These are phyloP conservation scores for Steromphala cineraria DNA, from an alignment of 2,888 invertebrate genomes.

Conservation along the genomic window DNA sequence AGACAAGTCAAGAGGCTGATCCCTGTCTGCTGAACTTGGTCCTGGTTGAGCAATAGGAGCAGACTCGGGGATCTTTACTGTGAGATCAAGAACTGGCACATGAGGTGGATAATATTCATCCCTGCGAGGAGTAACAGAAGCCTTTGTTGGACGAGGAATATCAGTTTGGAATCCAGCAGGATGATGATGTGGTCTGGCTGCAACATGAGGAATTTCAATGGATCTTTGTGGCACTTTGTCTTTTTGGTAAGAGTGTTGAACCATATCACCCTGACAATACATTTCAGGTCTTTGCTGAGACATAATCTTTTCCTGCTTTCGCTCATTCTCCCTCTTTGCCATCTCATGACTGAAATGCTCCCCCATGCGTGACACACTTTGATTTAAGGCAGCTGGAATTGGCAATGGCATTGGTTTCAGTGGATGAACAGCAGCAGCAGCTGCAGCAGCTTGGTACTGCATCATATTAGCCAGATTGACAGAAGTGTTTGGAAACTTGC, in stretches of 20 bases:
- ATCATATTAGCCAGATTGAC: constrained; percentile 10
- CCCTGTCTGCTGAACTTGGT: not conserved
- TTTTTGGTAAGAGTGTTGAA: not conserved
- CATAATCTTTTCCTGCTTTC: not conserved
- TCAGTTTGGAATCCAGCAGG: not conserved
- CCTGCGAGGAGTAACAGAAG: not conserved
- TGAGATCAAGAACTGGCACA: constrained; percentile 18
- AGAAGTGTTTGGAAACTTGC: not conserved
- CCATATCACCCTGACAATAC: not conserved
- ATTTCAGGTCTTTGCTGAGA: not conserved
- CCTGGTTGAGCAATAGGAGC: not conserved
- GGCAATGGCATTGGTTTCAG: not conserved
- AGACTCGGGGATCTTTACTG: constrained; percentile 19
- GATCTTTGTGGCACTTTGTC: not conserved
- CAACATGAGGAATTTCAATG: not conserved
- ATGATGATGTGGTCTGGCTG: not conserved
- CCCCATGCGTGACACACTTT: not conserved
- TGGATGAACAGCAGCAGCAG: not conserved
- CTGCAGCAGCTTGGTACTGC: not conserved
- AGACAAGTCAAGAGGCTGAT: constrained; percentile 38
- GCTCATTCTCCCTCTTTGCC: not conserved
- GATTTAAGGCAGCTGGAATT: not conserved
- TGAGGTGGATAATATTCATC: not conserved
- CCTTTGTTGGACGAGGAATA: not conserved
- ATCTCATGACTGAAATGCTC: not conserved